A percentile compares a stretch with the other conserved stretches of the same genome.
phyloP scores from a whole-genome alignment of 2,797 vertebrate species.

The Rousettus madagascariensis region DNA sequence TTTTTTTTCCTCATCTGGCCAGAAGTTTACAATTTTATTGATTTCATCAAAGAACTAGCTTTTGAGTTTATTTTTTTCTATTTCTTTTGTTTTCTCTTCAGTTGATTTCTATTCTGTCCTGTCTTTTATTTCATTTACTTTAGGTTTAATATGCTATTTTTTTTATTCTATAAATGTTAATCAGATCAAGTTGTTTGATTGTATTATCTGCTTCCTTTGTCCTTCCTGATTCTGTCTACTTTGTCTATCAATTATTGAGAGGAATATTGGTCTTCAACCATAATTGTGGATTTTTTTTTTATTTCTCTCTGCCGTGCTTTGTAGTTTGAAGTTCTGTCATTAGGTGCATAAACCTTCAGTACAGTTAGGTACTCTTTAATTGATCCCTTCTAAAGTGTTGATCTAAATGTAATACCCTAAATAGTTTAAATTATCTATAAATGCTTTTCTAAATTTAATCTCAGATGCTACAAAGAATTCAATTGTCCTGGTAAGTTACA shows the following conservation, averaged over 20 bases:
- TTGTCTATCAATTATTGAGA: background rate
- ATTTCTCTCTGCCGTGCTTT: background rate
- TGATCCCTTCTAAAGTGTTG: background rate
- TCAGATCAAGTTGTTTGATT: background rate
- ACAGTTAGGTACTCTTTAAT: background rate
- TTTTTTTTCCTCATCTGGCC: background rate
- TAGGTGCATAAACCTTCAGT: background rate
- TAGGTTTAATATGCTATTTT: background rate
- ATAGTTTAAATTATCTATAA: slow-evolving; percentile 2
- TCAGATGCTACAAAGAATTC: slow-evolving; percentile 40
- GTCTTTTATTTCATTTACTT: background rate
- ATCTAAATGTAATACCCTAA: slow-evolving; percentile 47
- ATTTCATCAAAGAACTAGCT: background rate
- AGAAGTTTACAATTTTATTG: background rate
- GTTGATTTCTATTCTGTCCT: background rate
- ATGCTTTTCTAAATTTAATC: slow-evolving; percentile 52
- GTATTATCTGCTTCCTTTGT: background rate
- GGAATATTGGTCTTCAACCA: background rate
- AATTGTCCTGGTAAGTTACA: slow-evolving; percentile 11
- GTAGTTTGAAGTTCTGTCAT: background rate
- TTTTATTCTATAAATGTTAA: background rate
- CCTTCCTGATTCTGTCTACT: background rate
- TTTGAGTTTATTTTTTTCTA: background rate
- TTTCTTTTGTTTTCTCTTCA: background rate
- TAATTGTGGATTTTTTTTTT: background rate